Evolutionary conservation across 2,797 vertebrate species (phyloP).

Genomic region (Vireo griseus): DNA sequence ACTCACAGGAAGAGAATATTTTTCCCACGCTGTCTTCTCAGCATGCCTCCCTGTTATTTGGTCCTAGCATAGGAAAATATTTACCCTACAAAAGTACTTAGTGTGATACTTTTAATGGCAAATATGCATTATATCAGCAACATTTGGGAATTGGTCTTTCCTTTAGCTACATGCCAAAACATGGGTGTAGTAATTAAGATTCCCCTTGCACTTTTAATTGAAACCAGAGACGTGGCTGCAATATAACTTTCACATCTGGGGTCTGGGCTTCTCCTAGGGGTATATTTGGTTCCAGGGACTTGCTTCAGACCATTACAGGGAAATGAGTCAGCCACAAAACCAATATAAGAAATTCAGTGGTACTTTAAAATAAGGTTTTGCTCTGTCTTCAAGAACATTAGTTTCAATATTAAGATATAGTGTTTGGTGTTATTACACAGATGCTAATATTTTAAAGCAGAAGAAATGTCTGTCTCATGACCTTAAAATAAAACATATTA

Average conservation of each 20-base stretch:
- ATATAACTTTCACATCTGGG: constrained; percentile 10
- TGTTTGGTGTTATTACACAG: not conserved
- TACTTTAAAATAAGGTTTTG: not conserved
- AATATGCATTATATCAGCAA: not conserved
- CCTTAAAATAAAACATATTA: not conserved
- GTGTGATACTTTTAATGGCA: constrained; percentile 24
- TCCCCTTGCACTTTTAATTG: not conserved
- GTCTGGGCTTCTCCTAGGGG: not conserved
- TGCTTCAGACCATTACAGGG: not conserved
- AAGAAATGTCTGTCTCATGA: not conserved
- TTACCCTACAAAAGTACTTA: constrained; percentile 25
- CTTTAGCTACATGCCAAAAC: not conserved
- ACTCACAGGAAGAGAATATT: constrained; percentile 41
- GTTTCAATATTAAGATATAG: not conserved
- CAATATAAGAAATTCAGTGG: not conserved
- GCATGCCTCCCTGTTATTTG: constrained; percentile 21
- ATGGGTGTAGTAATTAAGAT: not conserved
- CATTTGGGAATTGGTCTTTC: not conserved
- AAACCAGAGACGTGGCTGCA: not conserved
- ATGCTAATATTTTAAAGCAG: not conserved
- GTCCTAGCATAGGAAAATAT: constrained; percentile 30
- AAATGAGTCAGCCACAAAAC: not conserved
- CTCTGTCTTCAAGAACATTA: not conserved
- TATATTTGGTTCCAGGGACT: not conserved
- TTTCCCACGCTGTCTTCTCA: constrained; percentile 57